phyloP scores from a whole-genome alignment of 2,797 vertebrate species.

The Martes flavigula region DNA sequence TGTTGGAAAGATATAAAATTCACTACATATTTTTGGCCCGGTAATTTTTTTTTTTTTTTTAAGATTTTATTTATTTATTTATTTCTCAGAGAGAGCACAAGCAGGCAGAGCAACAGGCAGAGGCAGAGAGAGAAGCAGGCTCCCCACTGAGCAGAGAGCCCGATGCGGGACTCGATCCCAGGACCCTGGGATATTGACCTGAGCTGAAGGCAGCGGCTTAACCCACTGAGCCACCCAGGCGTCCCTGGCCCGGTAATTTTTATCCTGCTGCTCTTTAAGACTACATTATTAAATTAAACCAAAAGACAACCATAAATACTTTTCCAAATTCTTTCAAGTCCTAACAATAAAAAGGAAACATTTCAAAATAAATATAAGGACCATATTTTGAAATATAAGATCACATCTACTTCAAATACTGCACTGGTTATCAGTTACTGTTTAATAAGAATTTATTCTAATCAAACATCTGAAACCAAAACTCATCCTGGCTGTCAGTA shows the following conservation, averaged over 20 bases:
- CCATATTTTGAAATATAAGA: not conserved
- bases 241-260: not conserved
- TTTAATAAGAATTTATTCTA: not conserved
- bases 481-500: not conserved
- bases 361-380: constrained; percentile 17
- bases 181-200: no score
- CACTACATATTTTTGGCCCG: not conserved
- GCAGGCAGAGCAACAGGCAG: no score
- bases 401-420: not conserved
- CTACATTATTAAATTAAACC: not conserved
- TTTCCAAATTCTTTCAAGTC: not conserved
- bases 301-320: not conserved
- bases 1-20: not conserved
- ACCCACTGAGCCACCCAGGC: no score
- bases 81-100: no score
- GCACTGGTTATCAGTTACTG: not conserved
- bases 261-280: not conserved
- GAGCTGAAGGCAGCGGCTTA: no score
- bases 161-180: no score
- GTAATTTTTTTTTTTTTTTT: no score
- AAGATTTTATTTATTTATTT: no score
- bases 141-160: no score
- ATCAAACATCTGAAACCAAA: not conserved
- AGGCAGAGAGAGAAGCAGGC: no score
- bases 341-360: not conserved